A percentile compares a stretch with the other conserved stretches of the same genome.
phyloP scores from a whole-genome alignment of 2,888 invertebrate genomes.

The Polietes domitor region DNA sequence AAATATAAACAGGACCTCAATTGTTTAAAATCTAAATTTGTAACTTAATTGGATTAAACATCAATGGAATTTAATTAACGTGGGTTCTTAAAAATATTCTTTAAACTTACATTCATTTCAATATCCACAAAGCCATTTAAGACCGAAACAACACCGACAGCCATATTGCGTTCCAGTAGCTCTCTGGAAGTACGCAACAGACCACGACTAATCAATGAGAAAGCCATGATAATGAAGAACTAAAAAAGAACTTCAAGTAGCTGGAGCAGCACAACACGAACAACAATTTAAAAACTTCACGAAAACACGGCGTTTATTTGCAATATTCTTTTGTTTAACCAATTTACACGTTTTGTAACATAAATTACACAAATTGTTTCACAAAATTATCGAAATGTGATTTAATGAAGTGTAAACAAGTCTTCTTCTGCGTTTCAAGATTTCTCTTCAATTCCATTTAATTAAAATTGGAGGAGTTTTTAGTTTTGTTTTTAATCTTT shows the following conservation, averaged over 20 bases:
- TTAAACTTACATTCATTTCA: slow-evolving; percentile 67
- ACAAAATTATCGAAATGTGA: too few species aligned
- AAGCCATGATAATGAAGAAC: slow-evolving; percentile 69
- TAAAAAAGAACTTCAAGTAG: not conserved
- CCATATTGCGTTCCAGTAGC: slow-evolving; percentile 76
- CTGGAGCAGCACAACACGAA: not conserved
- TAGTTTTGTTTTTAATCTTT: slow-evolving; percentile 9
- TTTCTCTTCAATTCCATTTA: slow-evolving; percentile 6
- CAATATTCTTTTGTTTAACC: too few species aligned
- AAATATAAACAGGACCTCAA: too few species aligned
- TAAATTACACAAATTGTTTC: not conserved
- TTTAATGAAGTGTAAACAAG: too few species aligned
- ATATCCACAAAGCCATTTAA: slow-evolving; percentile 66
- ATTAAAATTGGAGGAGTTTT: slow-evolving; percentile 11
- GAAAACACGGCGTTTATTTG: not conserved
- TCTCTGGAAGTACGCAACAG: slow-evolving; percentile 77
- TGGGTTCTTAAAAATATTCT: too few species aligned
- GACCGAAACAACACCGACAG: slow-evolving; percentile 69
- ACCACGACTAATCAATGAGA: slow-evolving; percentile 74
- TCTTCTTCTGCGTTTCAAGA: not conserved
- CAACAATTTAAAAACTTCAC: not conserved
- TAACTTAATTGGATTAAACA: too few species aligned
- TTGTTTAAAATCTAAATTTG: too few species aligned
- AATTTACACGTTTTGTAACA: not conserved
- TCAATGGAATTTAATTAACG: too few species aligned